Conservation (phyloP, 2,888 invertebrate genomes). For the Opisthograptis luteolata region DNA sequence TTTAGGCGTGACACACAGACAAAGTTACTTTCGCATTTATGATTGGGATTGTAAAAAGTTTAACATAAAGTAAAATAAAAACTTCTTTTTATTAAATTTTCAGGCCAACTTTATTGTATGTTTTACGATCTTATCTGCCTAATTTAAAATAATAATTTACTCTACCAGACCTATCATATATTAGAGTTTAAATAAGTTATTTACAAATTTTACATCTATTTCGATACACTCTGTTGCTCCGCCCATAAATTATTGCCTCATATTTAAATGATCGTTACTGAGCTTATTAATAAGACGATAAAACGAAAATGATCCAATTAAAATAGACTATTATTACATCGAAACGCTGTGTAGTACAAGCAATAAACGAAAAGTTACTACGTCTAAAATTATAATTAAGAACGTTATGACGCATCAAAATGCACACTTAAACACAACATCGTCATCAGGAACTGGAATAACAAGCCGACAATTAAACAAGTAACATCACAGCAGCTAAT, state of each 20-base stretch:
- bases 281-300: conserved; percentile 65
- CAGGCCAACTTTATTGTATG: too few relatives aligned
- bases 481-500: conserved; percentile 58
- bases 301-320: conserved; percentile 69
- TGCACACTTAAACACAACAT: conserved; percentile 49
- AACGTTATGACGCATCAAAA: conserved; percentile 61
- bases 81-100: too few relatives aligned
- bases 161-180: conserved; percentile 19
- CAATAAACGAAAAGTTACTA: conserved; percentile 68
- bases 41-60: too few relatives aligned
- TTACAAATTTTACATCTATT: conserved; percentile 40
- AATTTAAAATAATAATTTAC: conserved; percentile 5
- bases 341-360: conserved; percentile 60
- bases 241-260: conserved; percentile 41
- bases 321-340: conserved; percentile 69
- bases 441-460: conserved; percentile 49
- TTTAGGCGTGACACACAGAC: too few relatives aligned
- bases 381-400: conserved; percentile 64
- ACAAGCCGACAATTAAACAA: conserved; percentile 50
- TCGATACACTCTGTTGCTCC: conserved; percentile 41
- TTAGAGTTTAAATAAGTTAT: conserved; percentile 32
- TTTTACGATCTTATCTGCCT: conserved; percentile 4
- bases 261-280: conserved; percentile 60
- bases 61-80: too few relatives aligned
- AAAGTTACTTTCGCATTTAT: too few relatives aligned